Evolutionary conservation across 2,113 vertebrate species (phyloP), one percentile per base, ranked within the genome.

Genomic region (Atherinomorus stipes): DNA sequence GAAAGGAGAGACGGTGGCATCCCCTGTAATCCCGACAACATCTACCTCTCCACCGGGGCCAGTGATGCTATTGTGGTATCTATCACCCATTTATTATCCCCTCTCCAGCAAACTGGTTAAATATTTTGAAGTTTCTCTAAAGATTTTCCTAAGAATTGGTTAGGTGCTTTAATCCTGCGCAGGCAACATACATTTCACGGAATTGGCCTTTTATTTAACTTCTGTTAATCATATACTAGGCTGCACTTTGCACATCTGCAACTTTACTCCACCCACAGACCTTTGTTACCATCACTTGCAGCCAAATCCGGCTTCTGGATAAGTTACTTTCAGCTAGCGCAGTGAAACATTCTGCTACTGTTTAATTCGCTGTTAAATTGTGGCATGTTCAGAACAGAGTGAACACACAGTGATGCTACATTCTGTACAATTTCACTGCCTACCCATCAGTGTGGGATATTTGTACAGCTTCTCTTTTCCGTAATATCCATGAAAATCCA

Each of bases 21-120:
- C 28, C 58, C 94, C 1, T 90, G 93, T 3, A 80, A 90, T 74
- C 93, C 94, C 0, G 92, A 91, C 67, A 93, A 96, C 86, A 92
- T 98, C 86, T 98, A 94, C 86, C 94, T 98, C 19, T 93, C 95
- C 64, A 96, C 95, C 0, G 96, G 96, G 1, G 96, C 96, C 92
- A 98, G 96, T 1, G 94, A 95, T 1, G 96, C 95, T 67, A 96
- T 97, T 12, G 90, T 96, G 94, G 96, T 95, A 87, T 0, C 60
- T n/a, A 8, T 51, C 50, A 22, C 31, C 3, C 3, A 42, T 22
- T 25, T 31, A 7, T 25, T 28, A 13, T 57, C 45, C 26, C 1
- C 11, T 21, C 19, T n/a, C 1, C 47, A 18, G 7, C 45, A 25
- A 56, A 37, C 34, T 58, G 47, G 37, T 25, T 59, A 53, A 22